These are phyloP conservation scores for Pterostichus niger DNA, from an alignment of 2,888 invertebrate species.

Conservation along the genomic window DNA sequence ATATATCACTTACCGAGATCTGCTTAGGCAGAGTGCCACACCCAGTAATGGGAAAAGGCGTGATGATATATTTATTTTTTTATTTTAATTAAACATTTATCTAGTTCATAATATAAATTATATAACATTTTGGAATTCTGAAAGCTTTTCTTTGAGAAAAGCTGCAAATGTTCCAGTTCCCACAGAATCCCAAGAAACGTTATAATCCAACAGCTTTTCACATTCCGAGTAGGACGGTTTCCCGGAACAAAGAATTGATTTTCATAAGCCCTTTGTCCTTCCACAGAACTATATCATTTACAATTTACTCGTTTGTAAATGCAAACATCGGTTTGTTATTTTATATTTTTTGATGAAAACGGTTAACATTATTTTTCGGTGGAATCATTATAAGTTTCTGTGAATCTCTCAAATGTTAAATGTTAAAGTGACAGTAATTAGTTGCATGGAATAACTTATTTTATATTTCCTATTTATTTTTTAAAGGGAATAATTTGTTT, in stretches of 20 bases:
- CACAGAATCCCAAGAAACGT: slow-evolving; percentile 17
- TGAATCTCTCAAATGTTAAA: slow-evolving; percentile 5
- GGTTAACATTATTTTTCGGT: not conserved
- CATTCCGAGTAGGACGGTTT: slow-evolving; percentile 3
- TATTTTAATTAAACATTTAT: too few relatives aligned
- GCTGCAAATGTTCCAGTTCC: not conserved
- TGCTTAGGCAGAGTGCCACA: too few relatives aligned
- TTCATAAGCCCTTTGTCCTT: not conserved
- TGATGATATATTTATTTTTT: too few relatives aligned
- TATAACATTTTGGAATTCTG: too few relatives aligned
- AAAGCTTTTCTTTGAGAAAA: not conserved
- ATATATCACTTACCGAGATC: too few relatives aligned
- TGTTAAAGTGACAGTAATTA: slow-evolving; percentile 1
- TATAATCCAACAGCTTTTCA: not conserved
- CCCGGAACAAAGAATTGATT: slow-evolving; percentile 18
- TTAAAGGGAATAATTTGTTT: slow-evolving; percentile 6
- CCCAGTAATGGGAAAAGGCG: too few relatives aligned
- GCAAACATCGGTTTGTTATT: not conserved
- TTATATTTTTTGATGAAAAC: not conserved
- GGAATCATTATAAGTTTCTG: not conserved
- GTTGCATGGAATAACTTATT: slow-evolving; percentile 1
- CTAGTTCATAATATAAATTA: too few relatives aligned
- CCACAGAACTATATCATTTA: not conserved
- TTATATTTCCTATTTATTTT: not conserved
- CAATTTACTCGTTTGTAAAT: not conserved